Base-by-base conservation (phyloP, 2,797 vertebrate species). In the Lateolabrax maculatus region DNA sequence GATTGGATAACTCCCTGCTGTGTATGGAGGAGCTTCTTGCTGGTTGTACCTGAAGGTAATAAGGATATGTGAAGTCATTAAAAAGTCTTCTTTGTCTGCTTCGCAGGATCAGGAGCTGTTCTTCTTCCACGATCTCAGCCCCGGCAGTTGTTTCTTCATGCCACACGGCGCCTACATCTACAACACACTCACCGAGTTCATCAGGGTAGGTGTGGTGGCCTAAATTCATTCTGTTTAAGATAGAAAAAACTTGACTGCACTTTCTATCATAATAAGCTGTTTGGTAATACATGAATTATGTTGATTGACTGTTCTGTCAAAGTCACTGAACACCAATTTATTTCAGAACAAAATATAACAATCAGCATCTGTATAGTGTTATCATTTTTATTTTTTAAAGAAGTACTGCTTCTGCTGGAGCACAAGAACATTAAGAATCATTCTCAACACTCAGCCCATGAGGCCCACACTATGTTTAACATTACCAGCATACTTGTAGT, bases 61-160 rank as follows among this genome's bases (percentile, higher is more conserved):
- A 25, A 74, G 31, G 7, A 73, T 13, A 46, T 52, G 44, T 81
- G 56, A 86, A 81, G 36, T 87, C 12, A 71, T 81, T 75, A 36
- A 84, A 73, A 65, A 16, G 11, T 37, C 0, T 6, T 57, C 1
- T 85, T 27, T 66, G 18, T 79, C 51, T 80, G 44, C 7, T 80
- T 85, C 49, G 36, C 88, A 99, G 98, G 98, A 99, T 43, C 98
- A 99, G 81, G 98, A 99, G 41, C 96, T 99, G 69, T 99, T 99
- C 92, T 99, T 99, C 89, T 99, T 99, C 86, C 98, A 99, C 2
- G 97, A 99, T 66, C 89, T 99, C 88, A 99, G 98, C 88, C 98
- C 98, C 0, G 98, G 98, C 72, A 99, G 98, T 83, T 99, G 98
- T 74, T 99, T 99, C 88, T 99, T 99, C 77, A 94, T 99, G 64